phyloP scores from a whole-genome alignment of 2,113 vertebrate genomes.

The Alouatta palliata region DNA sequence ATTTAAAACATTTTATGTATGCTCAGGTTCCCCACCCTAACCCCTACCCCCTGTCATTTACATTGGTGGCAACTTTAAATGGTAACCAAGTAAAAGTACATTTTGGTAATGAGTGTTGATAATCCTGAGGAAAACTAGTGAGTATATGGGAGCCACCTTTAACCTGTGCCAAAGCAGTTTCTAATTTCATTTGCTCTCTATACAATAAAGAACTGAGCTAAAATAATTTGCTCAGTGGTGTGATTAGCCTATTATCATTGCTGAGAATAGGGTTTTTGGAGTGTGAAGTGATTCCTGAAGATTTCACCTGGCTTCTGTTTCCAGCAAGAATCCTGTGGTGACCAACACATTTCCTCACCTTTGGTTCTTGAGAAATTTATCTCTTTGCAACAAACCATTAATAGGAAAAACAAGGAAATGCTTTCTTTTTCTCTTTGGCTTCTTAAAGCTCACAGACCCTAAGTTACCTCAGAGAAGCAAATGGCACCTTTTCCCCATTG shows the following conservation, averaged over 20 bases:
- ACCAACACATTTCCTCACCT: neutral
- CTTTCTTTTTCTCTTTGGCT: neutral
- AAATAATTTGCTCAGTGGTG: slow-evolving; percentile 14
- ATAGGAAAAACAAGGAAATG: neutral
- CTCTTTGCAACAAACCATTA: neutral
- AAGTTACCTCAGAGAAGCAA: neutral
- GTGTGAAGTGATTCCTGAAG: neutral
- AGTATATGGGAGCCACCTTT: neutral
- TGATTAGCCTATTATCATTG: neutral
- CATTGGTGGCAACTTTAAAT: slow-evolving; percentile 21
- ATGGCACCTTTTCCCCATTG: neutral
- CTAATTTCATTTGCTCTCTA: neutral
- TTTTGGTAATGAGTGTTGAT: neutral
- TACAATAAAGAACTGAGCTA: slow-evolving; percentile 40
- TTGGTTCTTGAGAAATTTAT: neutral
- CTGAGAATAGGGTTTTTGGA: neutral
- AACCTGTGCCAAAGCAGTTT: slow-evolving; percentile 28
- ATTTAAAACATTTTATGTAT: slow-evolving; percentile 5
- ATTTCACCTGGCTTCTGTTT: neutral
- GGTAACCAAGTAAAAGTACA: slow-evolving; percentile 17
- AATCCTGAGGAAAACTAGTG: neutral
- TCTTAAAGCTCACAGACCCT: neutral
- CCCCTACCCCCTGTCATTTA: neutral
- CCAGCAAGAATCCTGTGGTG: neutral
- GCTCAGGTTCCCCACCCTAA: neutral